Conservation (phyloP, 1,140 invertebrate species). For the Aphelenchoides avenae region DNA sequence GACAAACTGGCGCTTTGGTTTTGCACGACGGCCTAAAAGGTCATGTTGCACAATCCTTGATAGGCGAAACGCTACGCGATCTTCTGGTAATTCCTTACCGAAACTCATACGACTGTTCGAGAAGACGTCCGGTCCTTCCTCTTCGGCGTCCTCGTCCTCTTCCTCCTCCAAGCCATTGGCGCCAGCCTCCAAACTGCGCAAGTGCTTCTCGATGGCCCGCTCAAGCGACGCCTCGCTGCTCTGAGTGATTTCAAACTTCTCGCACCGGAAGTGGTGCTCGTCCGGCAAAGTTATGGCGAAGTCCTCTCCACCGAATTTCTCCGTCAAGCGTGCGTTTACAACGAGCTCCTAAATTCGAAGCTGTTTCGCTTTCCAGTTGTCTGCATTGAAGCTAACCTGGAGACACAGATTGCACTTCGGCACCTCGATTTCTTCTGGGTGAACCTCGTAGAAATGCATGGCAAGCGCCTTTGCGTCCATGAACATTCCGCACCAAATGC, state of each 20-base stretch:
- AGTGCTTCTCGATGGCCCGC: constrained; percentile 30
- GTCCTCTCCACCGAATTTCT: constrained; percentile 56
- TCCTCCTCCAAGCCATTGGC: constrained; percentile 24
- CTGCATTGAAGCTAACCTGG: constrained; percentile 42
- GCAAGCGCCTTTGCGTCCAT: constrained; percentile 47
- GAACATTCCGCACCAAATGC: constrained; percentile 59
- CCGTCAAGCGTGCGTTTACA: constrained; percentile 51
- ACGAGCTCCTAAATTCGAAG: constrained; percentile 56
- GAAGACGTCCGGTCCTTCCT: constrained; percentile 21
- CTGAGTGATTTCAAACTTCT: constrained; percentile 40
- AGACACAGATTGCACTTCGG: constrained; percentile 57
- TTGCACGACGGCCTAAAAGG: constrained; percentile 41
- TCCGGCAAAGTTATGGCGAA: constrained; percentile 55
- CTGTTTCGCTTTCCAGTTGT: too few relatives aligned
- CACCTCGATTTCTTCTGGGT: constrained; percentile 56
- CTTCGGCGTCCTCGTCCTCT: constrained; percentile 27
- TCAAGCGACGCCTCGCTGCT: constrained; percentile 47
- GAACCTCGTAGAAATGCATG: constrained; percentile 58
- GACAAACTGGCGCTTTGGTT: constrained; percentile 51
- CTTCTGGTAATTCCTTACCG: constrained; percentile 16
- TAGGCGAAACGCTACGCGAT: background rate
- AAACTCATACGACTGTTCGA: constrained; percentile 55
- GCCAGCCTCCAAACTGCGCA: constrained; percentile 12
- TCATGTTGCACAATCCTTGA: constrained; percentile 4
- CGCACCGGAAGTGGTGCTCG: constrained; percentile 46